A percentile compares a stretch with the other conserved stretches of the same genome.
These are phyloP conservation scores for Dendrolimus pini DNA, from an alignment of 2,888 invertebrate species.

Conservation along the genomic window DNA sequence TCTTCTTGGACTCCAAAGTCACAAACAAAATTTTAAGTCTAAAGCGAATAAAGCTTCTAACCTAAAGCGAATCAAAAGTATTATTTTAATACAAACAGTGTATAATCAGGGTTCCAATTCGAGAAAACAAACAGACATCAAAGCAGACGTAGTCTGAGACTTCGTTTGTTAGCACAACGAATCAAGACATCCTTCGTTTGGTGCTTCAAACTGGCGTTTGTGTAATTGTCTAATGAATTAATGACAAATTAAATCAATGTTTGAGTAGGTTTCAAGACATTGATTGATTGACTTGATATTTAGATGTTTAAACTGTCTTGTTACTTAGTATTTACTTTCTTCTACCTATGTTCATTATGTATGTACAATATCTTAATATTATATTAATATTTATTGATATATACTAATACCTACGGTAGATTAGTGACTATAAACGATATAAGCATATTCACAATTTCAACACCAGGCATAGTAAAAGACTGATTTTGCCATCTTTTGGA, in stretches of 20 bases:
- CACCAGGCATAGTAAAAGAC: too few species aligned
- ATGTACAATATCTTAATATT: too few species aligned
- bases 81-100: constrained; percentile 5
- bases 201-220: not conserved
- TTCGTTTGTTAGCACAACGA: constrained; percentile 57
- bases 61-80: not conserved
- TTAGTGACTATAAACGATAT: too few species aligned
- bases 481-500: too few species aligned
- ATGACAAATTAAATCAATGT: constrained; percentile 24
- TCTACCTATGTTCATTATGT: too few species aligned
- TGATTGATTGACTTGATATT: too few species aligned
- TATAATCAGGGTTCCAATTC: constrained; percentile 12
- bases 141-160: constrained; percentile 23
- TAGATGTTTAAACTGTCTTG: too few species aligned
- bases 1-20: not conserved
- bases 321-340: too few species aligned
- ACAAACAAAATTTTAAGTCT: not conserved
- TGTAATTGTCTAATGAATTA: constrained; percentile 16
- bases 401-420: too few species aligned
- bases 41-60: not conserved
- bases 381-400: too few species aligned
- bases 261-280: constrained; percentile 11
- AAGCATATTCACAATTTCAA: too few species aligned
- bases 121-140: constrained; percentile 54
- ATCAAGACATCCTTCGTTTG: constrained; percentile 40